phyloP scores from a whole-genome alignment of 1,140 invertebrate genomes.

The Sminthurinus signatus region DNA sequence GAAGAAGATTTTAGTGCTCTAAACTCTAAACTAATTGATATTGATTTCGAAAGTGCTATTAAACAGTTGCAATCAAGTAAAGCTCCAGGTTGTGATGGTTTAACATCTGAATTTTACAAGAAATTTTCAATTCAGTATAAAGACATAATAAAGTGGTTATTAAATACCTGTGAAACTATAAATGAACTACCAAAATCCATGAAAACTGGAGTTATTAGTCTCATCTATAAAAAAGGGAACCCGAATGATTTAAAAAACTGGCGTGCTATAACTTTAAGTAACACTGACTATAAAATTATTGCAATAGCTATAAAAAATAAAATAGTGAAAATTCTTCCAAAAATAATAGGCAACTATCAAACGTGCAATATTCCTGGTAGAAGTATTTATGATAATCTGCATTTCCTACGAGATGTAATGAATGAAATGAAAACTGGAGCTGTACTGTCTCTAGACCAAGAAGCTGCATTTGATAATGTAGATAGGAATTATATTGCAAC shows the following conservation, averaged over 20 bases:
- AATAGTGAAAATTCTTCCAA: not conserved
- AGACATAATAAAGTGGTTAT: not conserved
- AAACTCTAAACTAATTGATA: too few species aligned
- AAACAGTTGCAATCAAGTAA: not conserved
- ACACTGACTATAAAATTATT: conserved; percentile 21
- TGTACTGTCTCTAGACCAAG: conserved; percentile 15
- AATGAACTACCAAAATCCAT: not conserved
- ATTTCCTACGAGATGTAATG: conserved; percentile 1
- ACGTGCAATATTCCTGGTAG: conserved; percentile 12
- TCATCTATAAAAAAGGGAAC: conserved; percentile 32
- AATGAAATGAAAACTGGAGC: not conserved
- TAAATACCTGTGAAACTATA: too few species aligned
- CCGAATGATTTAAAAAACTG: conserved; percentile 20
- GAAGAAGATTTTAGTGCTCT: too few species aligned
- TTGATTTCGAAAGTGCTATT: not conserved
- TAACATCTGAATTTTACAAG: conserved; percentile 11
- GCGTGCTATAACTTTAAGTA: conserved; percentile 15
- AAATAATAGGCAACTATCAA: conserved; percentile 10
- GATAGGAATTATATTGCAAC: not conserved
- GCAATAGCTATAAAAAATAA: not conserved
- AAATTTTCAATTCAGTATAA: not conserved
- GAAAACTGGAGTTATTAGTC: not conserved
- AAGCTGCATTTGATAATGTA: conserved; percentile 10
- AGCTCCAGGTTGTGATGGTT: conserved; percentile 13
- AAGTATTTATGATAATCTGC: conserved; percentile 18